Evolutionary conservation across 2,113 vertebrate genomes (phyloP).

Genomic region (Gymnocephalus cernua): DNA sequence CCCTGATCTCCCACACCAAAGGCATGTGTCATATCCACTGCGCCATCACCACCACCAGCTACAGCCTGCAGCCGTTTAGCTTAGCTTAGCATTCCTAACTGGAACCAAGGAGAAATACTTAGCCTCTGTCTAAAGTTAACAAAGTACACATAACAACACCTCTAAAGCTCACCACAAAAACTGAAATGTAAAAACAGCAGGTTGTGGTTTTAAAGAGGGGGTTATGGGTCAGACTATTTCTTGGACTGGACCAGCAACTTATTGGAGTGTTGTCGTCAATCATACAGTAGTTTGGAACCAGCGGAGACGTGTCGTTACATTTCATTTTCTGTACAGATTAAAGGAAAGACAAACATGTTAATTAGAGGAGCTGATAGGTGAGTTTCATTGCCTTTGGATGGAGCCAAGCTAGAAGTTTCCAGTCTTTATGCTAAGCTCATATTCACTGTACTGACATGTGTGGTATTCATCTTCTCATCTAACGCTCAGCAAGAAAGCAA

Average conservation of each 20-base stretch:
- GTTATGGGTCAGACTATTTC: neutral
- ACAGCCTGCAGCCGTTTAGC: neutral
- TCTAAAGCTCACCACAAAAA: neutral
- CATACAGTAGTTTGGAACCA: neutral
- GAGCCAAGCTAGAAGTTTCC: neutral
- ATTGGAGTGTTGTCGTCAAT: neutral
- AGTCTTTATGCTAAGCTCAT: conserved; percentile 1
- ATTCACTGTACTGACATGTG: neutral
- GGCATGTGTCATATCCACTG: no score
- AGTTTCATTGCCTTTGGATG: neutral
- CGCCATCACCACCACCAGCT: no score
- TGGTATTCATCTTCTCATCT: conserved; percentile 1
- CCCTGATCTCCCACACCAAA: no score
- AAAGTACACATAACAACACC: neutral
- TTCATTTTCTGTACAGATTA: neutral
- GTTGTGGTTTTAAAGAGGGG: neutral
- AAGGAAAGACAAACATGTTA: neutral
- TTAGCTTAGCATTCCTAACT: neutral
- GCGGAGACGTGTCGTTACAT: neutral
- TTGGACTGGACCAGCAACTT: neutral
- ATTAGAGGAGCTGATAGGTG: neutral
- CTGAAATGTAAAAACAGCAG: neutral
- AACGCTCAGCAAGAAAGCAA: neutral
- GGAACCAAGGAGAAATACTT: neutral
- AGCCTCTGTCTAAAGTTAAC: neutral